Conservation (phyloP, 2,888 invertebrate genomes). For the Brassicogethes aeneus region DNA sequence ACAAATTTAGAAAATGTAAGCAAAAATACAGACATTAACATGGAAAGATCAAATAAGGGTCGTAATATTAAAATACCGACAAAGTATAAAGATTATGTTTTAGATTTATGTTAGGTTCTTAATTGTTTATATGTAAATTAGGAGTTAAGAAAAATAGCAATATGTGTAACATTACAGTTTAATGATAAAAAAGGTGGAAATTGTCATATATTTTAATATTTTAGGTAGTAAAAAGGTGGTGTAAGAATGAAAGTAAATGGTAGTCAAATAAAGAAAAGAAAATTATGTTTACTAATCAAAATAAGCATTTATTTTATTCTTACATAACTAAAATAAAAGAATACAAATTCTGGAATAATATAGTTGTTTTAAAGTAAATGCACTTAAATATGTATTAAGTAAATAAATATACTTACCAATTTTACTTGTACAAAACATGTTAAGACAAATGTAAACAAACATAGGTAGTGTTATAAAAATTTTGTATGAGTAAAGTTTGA, state of each 20-base stretch:
- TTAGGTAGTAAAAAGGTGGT: neutral
- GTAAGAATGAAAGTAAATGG: neutral
- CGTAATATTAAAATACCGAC: constrained; percentile 1
- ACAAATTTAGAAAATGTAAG: neutral
- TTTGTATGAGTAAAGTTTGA: neutral
- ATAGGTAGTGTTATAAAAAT: neutral
- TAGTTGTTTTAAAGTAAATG: neutral
- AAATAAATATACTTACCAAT: neutral
- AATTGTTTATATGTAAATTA: neutral
- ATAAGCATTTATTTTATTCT: neutral
- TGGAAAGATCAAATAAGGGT: no score
- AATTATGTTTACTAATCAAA: neutral
- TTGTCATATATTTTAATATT: neutral
- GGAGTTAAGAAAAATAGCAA: neutral
- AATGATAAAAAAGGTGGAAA: neutral
- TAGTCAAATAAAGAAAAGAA: neutral
- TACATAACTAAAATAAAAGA: neutral
- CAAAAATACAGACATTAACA: neutral
- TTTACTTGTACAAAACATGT: no score
- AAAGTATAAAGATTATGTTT: neutral
- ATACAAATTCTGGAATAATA: neutral
- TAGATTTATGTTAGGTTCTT: neutral
- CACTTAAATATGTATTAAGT: neutral
- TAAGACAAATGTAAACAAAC: neutral
- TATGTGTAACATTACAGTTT: neutral